These are phyloP conservation scores for Engraulis encrasicolus DNA, from an alignment of 2,113 vertebrate species.

Conservation along the genomic window DNA sequence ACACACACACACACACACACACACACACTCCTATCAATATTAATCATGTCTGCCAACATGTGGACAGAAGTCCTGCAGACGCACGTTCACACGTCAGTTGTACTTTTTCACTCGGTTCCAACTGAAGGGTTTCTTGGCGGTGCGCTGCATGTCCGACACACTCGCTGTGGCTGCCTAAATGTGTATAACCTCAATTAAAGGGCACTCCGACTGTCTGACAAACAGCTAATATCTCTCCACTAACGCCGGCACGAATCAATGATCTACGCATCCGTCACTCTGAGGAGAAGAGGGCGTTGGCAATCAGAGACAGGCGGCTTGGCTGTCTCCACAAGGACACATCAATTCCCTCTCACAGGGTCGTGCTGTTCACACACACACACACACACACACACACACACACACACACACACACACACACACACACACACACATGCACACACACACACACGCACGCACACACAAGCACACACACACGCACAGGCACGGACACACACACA, in stretches of 20 bases:
- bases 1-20: too few species aligned
- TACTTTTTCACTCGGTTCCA: conserved; percentile 62
- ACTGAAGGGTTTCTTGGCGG: too few species aligned
- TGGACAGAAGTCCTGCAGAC: background rate
- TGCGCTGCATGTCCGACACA: conserved; percentile 74
- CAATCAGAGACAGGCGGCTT: too few species aligned
- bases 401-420: too few species aligned
- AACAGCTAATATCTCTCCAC: conserved; percentile 78
- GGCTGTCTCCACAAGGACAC: too few species aligned
- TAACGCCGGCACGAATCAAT: conserved; percentile 72
- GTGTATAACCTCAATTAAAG: conserved; percentile 81
- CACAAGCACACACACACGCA: too few species aligned
- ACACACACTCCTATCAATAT: conserved; percentile 1
- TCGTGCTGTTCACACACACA: too few species aligned
- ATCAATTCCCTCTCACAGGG: too few species aligned
- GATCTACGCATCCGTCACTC: conserved; percentile 74
- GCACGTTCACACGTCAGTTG: conserved; percentile 16
- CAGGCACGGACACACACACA: background rate
- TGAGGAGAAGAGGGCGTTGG: too few species aligned
- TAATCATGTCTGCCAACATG: background rate
- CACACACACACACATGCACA: too few species aligned
- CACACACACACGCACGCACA: too few species aligned
- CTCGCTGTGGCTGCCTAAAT: conserved; percentile 63
- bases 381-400: too few species aligned
- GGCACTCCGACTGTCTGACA: conserved; percentile 77